These are phyloP conservation scores for Trichomycterus rosablanca DNA, from an alignment of 2,113 vertebrate species.

Conservation along the genomic window DNA sequence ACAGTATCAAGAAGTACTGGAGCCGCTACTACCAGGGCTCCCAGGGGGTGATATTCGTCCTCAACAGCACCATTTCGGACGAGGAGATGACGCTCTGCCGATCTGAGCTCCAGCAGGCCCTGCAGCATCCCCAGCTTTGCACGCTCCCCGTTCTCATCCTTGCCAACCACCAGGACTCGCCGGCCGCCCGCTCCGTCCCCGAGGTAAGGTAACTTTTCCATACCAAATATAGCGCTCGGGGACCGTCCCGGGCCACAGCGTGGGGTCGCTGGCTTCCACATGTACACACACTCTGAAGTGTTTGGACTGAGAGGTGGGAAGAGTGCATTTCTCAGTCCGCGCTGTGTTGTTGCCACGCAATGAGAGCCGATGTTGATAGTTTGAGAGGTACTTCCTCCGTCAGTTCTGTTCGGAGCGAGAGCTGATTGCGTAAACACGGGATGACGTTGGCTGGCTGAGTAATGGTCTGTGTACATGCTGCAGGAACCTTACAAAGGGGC, in stretches of 20 bases:
- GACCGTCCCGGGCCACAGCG: slow-evolving; percentile 28
- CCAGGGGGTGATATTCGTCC: slow-evolving; percentile 93
- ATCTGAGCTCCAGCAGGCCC: slow-evolving; percentile 90
- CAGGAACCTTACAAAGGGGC: slow-evolving; percentile 33
- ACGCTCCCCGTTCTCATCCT: slow-evolving; percentile 96
- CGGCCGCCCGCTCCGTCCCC: slow-evolving; percentile 85
- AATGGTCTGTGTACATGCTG: slow-evolving; percentile 43
- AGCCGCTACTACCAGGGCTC: slow-evolving; percentile 98
- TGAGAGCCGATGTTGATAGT: slow-evolving; percentile 36
- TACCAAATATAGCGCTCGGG: slow-evolving; percentile 45
- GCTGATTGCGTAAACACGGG: slow-evolving; percentile 41
- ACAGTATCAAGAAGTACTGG: slow-evolving; percentile 98
- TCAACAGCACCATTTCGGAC: slow-evolving; percentile 93
- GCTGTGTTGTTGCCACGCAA: slow-evolving; percentile 40
- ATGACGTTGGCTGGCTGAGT: slow-evolving; percentile 42
- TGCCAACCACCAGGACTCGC: slow-evolving; percentile 98
- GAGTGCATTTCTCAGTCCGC: slow-evolving; percentile 22
- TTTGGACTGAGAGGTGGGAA: slow-evolving; percentile 40
- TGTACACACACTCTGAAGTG: slow-evolving; percentile 44
- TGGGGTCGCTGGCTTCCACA: slow-evolving; percentile 33
- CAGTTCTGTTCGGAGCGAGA: slow-evolving; percentile 20
- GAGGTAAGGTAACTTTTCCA: slow-evolving; percentile 77
- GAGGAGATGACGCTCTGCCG: slow-evolving; percentile 90
- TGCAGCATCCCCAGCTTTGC: slow-evolving; percentile 96
- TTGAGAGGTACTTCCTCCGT: slow-evolving; percentile 27